Evolutionary conservation across 2,113 vertebrate genomes (phyloP).

Genomic region (Connochaetes taurinus): DNA sequence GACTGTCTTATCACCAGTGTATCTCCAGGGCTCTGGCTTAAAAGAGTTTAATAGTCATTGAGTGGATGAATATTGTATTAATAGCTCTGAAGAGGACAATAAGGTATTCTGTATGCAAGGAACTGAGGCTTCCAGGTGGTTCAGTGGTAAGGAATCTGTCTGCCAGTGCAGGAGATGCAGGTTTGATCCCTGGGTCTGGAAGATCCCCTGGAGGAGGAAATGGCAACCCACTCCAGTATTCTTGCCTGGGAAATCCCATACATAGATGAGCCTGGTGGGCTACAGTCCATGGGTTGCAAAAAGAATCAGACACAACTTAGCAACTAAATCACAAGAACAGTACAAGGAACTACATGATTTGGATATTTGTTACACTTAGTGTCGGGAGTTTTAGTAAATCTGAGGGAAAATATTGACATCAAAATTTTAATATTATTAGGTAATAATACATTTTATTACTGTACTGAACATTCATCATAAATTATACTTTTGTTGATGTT

Average conservation of each 20-base stretch:
- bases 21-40: background rate
- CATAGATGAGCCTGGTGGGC: background rate
- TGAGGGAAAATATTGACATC: background rate
- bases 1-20: background rate
- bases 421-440: background rate
- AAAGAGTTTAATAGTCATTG: background rate
- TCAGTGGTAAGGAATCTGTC: background rate
- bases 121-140: background rate
- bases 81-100: background rate
- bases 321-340: background rate
- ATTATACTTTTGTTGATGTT: background rate
- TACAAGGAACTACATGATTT: background rate
- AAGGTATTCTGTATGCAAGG: background rate
- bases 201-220: background rate
- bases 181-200: background rate
- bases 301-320: background rate
- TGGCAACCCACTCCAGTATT: background rate
- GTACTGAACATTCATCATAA: background rate
- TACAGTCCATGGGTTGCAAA: background rate
- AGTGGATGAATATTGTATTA: background rate
- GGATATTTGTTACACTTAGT: background rate
- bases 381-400: background rate
- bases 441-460: background rate
- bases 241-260: background rate
- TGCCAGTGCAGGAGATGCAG: background rate